Evolutionary conservation across 2,888 invertebrate genomes (phyloP), one percentile per base, ranked within the genome.

Genomic region (Strigamia transsilvanica): DNA sequence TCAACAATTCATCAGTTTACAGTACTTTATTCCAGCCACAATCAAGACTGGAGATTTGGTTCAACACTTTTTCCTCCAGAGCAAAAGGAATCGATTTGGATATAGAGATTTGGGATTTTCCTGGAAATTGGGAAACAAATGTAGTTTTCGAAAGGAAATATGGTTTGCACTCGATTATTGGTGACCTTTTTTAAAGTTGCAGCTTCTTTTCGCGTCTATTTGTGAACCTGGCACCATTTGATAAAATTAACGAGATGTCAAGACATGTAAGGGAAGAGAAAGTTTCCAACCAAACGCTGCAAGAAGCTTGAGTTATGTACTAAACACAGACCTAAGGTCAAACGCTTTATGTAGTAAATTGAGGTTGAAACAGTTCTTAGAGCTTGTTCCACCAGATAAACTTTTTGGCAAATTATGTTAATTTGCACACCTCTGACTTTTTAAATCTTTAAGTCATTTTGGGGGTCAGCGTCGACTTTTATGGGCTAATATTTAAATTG

Each of bases 231-330:
- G 46, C 46, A 46, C 46, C 46, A 46, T 46, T 46, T 46, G 46
- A 46, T 46, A 46, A 13, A 46, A 46, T 46, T 46, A 46, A 46
- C 46, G 46, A 46, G 46, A 46, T 46, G 46, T 46, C 46, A 46
- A 46, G 46, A n/a, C 46, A 46, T 46, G 46, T 46, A 38, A 38
- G 46, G 46, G 13, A 46, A 46, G 46, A 15, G 46, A 46, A 46
- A 46, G 46, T 46, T 46, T 46, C 46, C 46, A 46, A 46, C 46
- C n/a, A 46, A 46, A 15, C 1, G 46, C 46, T 46, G 13, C 46
- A 46, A 46, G 46, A 46, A 46, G 46, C 46, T 46, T 46, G 46
- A 46, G n/a, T 46, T 46, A 46, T 46, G 46, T 46, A 46, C 46
- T 46, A 46, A 46, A 46, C 46, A 46, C 46, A 46, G 46, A 46